phyloP scores from a whole-genome alignment of 2,113 vertebrate species.

The Myotis lucifugus region DNA sequence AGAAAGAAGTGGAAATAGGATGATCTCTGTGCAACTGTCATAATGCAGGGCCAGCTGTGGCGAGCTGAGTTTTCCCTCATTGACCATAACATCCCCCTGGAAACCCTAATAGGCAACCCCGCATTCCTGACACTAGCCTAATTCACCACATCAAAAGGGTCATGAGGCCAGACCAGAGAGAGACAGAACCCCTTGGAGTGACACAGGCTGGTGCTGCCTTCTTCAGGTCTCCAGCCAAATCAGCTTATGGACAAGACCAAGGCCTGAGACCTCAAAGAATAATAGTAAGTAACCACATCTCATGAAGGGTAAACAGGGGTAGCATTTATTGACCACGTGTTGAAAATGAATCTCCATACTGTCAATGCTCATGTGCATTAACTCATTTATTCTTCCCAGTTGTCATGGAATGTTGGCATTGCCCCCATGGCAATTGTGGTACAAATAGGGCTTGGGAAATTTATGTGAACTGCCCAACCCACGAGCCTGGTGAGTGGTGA shows the following conservation, averaged over 20 bases:
- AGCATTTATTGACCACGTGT: background rate
- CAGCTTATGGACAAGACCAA: background rate
- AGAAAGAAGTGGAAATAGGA: background rate
- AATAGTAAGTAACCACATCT: background rate
- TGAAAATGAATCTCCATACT: background rate
- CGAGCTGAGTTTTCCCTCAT: background rate
- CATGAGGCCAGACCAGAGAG: conserved; percentile 4
- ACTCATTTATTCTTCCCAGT: background rate
- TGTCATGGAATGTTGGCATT: background rate
- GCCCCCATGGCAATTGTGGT: background rate
- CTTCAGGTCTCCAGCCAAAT: conserved; percentile 55
- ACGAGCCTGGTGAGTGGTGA: background rate
- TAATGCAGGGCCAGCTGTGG: background rate
- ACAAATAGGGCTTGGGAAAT: background rate
- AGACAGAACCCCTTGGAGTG: background rate
- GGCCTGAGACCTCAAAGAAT: background rate
- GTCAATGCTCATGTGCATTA: background rate
- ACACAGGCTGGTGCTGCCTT: conserved; percentile 31
- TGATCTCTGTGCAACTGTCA: background rate
- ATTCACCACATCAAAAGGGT: background rate
- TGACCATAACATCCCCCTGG: background rate
- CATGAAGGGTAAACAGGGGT: background rate
- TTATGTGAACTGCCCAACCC: background rate
- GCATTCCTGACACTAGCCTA: background rate
- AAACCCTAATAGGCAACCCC: background rate